phyloP scores from a whole-genome alignment of 2,113 vertebrate genomes.

The Gymnogyps californianus region DNA sequence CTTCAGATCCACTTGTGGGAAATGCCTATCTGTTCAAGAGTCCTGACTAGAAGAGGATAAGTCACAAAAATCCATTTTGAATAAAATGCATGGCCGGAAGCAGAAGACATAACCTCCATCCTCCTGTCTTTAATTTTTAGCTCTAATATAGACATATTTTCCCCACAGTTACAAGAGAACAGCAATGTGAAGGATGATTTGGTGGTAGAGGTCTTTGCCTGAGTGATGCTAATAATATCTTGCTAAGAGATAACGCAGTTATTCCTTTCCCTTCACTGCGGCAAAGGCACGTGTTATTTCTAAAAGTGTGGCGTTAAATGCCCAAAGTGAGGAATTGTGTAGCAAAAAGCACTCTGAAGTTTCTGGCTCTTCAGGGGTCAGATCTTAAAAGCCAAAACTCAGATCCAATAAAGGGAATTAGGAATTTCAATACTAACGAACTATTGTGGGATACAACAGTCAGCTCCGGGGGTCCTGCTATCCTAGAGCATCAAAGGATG shows the following conservation, averaged over 20 bases:
- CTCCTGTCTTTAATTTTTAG: not conserved
- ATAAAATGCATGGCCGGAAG: not conserved
- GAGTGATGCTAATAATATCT: not conserved
- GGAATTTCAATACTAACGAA: conserved; percentile 48
- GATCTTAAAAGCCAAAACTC: conserved; percentile 18
- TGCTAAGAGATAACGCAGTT: not conserved
- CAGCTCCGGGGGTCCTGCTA: conserved; percentile 11
- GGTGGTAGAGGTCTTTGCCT: not conserved
- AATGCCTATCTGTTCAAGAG: not conserved
- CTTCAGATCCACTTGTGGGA: not conserved
- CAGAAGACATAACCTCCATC: not conserved
- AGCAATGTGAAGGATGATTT: not conserved
- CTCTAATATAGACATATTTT: not conserved
- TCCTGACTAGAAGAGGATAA: not conserved
- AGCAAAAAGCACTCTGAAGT: not conserved
- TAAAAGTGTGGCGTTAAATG: not conserved
- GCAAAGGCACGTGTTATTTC: not conserved
- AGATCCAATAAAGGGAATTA: conserved; percentile 48
- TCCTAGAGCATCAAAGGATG: conserved; percentile 44
- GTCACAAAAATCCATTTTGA: not conserved
- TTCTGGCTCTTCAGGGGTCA: conserved; percentile 12
- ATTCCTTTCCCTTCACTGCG: not conserved
- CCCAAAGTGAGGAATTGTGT: not conserved
- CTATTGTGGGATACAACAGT: conserved; percentile 12
- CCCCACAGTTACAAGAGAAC: not conserved